Evolutionary conservation across 92 coral and sea anemone genomes (phyloP).

Genomic region (Palythoa grandis): DNA sequence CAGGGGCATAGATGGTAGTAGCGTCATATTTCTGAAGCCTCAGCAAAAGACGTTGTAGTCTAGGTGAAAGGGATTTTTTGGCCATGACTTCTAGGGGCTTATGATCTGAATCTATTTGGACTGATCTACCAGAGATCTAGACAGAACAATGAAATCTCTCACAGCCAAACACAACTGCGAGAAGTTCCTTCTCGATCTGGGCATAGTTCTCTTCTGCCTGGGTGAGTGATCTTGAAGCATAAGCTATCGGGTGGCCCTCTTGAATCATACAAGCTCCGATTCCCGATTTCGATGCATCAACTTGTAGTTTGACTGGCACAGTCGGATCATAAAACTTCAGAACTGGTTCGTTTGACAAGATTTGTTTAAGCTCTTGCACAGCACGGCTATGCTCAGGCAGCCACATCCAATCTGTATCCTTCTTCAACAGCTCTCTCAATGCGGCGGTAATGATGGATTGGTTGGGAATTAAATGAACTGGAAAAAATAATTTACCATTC

Average conservation of each 20-base stretch:
- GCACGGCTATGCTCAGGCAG: slow-evolving; percentile 43
- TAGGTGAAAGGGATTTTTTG: slow-evolving; percentile 52
- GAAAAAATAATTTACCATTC: slow-evolving; percentile 43
- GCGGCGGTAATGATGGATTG: slow-evolving; percentile 24
- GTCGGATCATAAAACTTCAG: slow-evolving; percentile 43
- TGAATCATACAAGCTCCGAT: slow-evolving; percentile 56
- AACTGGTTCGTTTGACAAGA: slow-evolving; percentile 59
- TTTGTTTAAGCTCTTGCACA: slow-evolving; percentile 44
- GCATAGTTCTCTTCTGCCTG: slow-evolving; percentile 58
- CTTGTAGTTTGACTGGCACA: slow-evolving; percentile 49
- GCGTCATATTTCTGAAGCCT: slow-evolving; percentile 55
- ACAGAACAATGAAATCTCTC: slow-evolving; percentile 47
- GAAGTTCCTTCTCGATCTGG: slow-evolving; percentile 61
- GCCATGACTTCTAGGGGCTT: slow-evolving; percentile 60
- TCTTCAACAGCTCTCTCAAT: slow-evolving; percentile 35
- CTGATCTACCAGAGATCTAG: slow-evolving; percentile 45
- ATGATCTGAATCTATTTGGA: slow-evolving; percentile 47
- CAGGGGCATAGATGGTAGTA: slow-evolving; percentile 48
- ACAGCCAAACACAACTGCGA: slow-evolving; percentile 58
- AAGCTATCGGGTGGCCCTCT: slow-evolving; percentile 56
- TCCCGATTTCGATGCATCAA: slow-evolving; percentile 19
- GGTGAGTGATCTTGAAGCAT: slow-evolving; percentile 59
- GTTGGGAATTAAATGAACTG: slow-evolving; percentile 47
- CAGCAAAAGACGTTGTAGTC: slow-evolving; percentile 47
- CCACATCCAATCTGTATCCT: slow-evolving; percentile 33